phyloP scores from a whole-genome alignment of 2,888 invertebrate species.

The Incurvaria masculella region DNA sequence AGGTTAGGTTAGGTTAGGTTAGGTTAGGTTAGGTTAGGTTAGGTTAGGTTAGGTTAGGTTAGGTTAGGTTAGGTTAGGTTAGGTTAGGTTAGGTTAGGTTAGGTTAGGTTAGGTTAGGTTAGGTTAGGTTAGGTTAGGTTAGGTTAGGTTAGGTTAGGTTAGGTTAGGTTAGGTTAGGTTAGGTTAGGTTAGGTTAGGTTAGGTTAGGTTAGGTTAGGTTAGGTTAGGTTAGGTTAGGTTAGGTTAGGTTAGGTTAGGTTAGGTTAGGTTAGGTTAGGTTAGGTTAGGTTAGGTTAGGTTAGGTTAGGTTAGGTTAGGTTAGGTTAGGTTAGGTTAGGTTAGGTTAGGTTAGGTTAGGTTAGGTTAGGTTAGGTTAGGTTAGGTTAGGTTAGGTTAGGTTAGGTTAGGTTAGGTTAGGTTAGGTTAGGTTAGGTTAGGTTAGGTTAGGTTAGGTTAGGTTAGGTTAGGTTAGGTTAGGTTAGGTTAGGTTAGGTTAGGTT shows the following conservation, averaged over 20 bases:
- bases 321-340: conserved; percentile 12
- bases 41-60: conserved; percentile 13
- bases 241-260: conserved; percentile 13
- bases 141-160: conserved; percentile 14
- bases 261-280: conserved; percentile 12
- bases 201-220: conserved; percentile 9
- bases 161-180: conserved; percentile 12
- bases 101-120: conserved; percentile 13
- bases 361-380: conserved; percentile 14
- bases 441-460: conserved; percentile 13
- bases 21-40: conserved; percentile 13
- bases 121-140: conserved; percentile 17
- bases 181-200: conserved; percentile 15
- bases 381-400: conserved; percentile 14
- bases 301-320: conserved; percentile 13
- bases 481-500: conserved; percentile 9
- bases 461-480: conserved; percentile 10
- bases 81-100: conserved; percentile 10
- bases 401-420: conserved; percentile 14
- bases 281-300: conserved; percentile 12
- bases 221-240: conserved; percentile 12
- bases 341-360: conserved; percentile 14
- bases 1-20: conserved; percentile 13
- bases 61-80: conserved; percentile 11
- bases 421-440: conserved; percentile 14